phyloP scores from a whole-genome alignment of 2,797 vertebrate species.

The Halcyon badia region DNA sequence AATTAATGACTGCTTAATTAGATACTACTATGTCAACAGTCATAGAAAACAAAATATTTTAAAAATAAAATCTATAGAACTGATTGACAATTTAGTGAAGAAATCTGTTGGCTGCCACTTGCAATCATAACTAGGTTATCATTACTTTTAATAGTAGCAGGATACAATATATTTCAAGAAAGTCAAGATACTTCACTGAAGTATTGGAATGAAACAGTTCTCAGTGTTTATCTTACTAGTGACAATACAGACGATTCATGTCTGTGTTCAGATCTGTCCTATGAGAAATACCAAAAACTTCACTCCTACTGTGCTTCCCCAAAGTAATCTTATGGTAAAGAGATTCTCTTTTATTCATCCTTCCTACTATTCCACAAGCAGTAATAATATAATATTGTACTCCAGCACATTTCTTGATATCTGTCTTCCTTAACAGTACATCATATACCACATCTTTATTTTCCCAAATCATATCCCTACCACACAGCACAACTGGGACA shows the following conservation, averaged over 20 bases:
- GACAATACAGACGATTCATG: neutral
- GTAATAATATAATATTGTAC: neutral
- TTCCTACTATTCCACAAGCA: neutral
- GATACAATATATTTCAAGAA: neutral
- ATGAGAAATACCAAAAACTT: neutral
- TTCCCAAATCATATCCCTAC: neutral
- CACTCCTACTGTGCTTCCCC: neutral
- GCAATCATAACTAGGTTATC: neutral
- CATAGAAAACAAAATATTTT: neutral
- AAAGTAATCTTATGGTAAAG: neutral
- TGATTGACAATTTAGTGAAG: neutral
- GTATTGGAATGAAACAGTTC: neutral
- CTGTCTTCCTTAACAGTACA: neutral
- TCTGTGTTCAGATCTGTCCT: neutral
- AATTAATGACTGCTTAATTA: neutral
- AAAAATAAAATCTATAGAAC: neutral
- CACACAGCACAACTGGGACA: rapidly evolving
- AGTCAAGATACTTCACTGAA: neutral
- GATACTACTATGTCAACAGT: neutral
- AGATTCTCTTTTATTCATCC: neutral
- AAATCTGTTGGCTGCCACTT: neutral
- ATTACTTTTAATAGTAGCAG: neutral
- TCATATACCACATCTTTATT: neutral
- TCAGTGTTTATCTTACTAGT: neutral
- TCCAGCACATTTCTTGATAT: neutral